A percentile compares a stretch with the other conserved stretches of the same genome.
Evolutionary conservation across 2,797 vertebrate species (phyloP).

Genomic region (Sciurus vulgaris): DNA sequence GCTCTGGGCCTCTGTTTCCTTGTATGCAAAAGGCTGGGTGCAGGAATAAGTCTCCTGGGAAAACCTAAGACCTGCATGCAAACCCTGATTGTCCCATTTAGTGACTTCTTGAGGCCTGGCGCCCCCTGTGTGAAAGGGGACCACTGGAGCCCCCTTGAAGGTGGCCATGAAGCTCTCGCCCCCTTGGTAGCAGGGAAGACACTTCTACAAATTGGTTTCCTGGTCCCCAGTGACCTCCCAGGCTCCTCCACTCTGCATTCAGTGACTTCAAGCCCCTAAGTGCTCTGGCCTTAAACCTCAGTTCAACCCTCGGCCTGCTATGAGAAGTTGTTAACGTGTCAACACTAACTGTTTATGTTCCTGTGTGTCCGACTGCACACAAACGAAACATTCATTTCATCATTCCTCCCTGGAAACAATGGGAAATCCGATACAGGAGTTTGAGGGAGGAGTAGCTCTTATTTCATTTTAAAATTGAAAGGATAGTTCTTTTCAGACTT

Average conservation of each 20-base stretch:
- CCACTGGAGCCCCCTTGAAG: no score
- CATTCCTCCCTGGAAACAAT: constrained; percentile 24
- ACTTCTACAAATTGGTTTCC: not conserved
- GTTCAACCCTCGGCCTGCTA: not conserved
- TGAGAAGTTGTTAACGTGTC: not conserved
- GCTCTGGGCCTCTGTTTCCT: not conserved
- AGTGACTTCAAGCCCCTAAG: not conserved
- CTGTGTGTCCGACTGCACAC: not conserved
- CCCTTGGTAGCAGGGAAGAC: not conserved
- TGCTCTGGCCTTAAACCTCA: not conserved
- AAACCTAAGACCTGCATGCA: not conserved
- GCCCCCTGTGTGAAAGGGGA: not conserved
- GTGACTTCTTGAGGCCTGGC: not conserved
- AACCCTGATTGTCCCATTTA: not conserved
- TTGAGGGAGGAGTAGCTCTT: not conserved
- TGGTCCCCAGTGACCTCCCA: not conserved
- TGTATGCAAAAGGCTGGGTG: not conserved
- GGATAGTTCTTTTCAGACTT: not conserved
- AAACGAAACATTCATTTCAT: constrained; percentile 12
- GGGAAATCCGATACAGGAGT: not conserved
- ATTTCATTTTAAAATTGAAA: constrained; percentile 42
- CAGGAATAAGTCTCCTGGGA: not conserved
- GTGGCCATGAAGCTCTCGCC: not conserved
- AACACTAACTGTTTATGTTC: not conserved
- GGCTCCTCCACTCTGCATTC: not conserved